These are phyloP conservation scores for Mesocentrotus franciscanus DNA, from an alignment of 53 echinoderm and acorn worm species.

Conservation along the genomic window DNA sequence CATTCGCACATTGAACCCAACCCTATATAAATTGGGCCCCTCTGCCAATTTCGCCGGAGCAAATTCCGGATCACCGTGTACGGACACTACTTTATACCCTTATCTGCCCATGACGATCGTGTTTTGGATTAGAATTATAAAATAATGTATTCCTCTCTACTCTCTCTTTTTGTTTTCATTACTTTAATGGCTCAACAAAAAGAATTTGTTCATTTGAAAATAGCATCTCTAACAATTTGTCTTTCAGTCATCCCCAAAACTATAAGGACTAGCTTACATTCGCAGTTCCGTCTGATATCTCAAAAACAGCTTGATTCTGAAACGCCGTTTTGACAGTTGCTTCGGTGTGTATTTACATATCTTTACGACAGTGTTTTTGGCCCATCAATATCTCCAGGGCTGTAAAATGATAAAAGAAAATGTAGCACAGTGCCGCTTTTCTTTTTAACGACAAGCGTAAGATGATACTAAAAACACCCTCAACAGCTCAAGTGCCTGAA, in stretches of 20 bases:
- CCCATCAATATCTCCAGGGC: not conserved
- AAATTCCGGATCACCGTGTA: no score
- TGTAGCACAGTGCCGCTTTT: not conserved
- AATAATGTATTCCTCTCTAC: not conserved
- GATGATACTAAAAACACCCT: slow-evolving; percentile 43
- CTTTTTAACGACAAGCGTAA: slow-evolving; percentile 2
- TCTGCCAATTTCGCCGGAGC: no score
- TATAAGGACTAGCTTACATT: not conserved
- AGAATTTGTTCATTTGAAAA: not conserved
- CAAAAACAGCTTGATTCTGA: not conserved
- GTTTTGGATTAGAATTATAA: no score
- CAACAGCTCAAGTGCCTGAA: not conserved
- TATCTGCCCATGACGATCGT: no score
- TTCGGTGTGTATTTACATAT: slow-evolving; percentile 4
- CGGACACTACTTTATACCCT: no score
- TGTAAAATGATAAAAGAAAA: slow-evolving; percentile 10
- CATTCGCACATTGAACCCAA: not conserved
- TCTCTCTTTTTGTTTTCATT: not conserved
- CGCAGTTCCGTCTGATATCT: not conserved
- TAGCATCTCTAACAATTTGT: not conserved
- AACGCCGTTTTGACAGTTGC: not conserved
- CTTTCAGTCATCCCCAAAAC: not conserved
- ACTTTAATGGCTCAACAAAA: not conserved
- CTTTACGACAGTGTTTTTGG: slow-evolving; percentile 17
- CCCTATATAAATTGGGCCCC: no score